These are phyloP conservation scores for Hippocampus comes DNA, from an alignment of 2,113 vertebrate genomes.

Conservation along the genomic window DNA sequence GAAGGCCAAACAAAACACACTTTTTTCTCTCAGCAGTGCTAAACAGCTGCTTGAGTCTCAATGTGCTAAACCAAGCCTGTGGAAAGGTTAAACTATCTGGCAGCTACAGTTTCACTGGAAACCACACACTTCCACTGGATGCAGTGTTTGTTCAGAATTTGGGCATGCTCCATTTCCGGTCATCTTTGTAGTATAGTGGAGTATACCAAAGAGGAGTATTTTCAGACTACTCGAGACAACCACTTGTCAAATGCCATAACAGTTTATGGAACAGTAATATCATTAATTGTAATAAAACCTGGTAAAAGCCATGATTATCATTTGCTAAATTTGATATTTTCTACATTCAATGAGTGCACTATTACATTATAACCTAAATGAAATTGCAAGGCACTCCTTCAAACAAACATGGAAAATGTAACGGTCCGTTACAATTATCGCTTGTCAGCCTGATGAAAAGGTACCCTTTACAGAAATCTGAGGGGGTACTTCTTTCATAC, in stretches of 20 bases:
- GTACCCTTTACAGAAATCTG: neutral
- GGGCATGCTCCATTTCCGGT: conserved; percentile 55
- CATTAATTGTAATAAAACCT: no score
- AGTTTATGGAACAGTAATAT: no score
- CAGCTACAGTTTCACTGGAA: conserved; percentile 45
- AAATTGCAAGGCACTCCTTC: no score
- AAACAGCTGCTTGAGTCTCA: conserved; percentile 28
- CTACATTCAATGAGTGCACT: no score
- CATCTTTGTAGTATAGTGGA: conserved; percentile 4
- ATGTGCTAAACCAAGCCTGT: conserved; percentile 25
- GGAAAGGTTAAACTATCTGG: conserved; percentile 54
- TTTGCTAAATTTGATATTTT: no score
- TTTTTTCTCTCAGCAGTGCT: conserved; percentile 9
- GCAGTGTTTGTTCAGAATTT: conserved; percentile 39
- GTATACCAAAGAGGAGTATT: neutral
- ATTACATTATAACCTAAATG: no score
- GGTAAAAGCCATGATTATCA: no score
- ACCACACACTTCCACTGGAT: conserved; percentile 33
- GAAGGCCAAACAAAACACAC: conserved; percentile 22
- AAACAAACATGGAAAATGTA: no score
- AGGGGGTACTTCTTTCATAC: no score
- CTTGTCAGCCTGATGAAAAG: neutral
- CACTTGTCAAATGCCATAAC: neutral
- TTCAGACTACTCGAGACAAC: conserved; percentile 8
- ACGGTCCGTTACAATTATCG: neutral